Percentiles rank a stretch among this genome's conserved stretches.
Conservation (phyloP, 1,140 invertebrate species). For the Panagrolaimus sp. region DNA sequence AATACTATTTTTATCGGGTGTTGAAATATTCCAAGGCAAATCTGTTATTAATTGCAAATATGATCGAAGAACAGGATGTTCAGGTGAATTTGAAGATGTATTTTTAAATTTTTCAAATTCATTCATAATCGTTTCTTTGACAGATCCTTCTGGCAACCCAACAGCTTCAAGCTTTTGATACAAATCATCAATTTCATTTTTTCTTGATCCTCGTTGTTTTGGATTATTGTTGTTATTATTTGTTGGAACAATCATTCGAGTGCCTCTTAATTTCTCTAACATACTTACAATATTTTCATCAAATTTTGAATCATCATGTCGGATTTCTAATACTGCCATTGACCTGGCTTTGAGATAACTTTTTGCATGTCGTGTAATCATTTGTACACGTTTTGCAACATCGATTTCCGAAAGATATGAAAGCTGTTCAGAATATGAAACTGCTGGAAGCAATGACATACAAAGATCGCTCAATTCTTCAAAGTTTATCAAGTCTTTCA, state of each 20-base stretch:
- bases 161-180: constrained; percentile 61
- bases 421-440: constrained; percentile 63
- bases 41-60: constrained; percentile 66
- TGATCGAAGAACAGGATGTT: constrained; percentile 63
- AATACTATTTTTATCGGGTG: constrained; percentile 64
- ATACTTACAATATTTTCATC: background rate
- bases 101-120: constrained; percentile 47
- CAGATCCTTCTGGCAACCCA: constrained; percentile 23
- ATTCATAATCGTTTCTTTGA: constrained; percentile 25
- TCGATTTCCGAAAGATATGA: constrained; percentile 64
- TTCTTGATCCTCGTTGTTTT: constrained; percentile 2
- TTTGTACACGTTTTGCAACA: constrained; percentile 60
- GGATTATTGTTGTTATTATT: background rate
- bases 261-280: background rate
- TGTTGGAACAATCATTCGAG: background rate
- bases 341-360: constrained; percentile 14
- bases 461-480: constrained; percentile 15
- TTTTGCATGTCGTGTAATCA: constrained; percentile 24
- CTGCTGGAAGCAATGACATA: constrained; percentile 62
- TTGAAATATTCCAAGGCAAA: constrained; percentile 65
- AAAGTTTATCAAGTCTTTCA: background rate
- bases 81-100: constrained; percentile 64
- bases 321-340: background rate
- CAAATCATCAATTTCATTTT: constrained; percentile 61
- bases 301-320: background rate